These are phyloP conservation scores for Eupithecia insigniata DNA, from an alignment of 2,888 invertebrate species.

Conservation along the genomic window DNA sequence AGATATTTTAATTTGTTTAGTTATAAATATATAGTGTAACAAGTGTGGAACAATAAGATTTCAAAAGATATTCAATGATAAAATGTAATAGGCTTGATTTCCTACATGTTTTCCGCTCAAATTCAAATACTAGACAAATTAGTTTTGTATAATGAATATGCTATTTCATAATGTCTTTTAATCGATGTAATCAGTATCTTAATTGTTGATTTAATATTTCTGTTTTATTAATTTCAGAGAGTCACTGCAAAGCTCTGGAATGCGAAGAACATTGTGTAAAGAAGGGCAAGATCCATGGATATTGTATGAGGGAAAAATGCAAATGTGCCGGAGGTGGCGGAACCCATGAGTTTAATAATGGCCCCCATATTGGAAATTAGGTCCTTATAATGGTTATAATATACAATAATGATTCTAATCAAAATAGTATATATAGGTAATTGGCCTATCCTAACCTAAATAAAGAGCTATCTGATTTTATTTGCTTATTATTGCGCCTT, in stretches of 20 bases:
- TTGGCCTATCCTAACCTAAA: background rate
- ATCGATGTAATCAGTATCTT: too few species aligned
- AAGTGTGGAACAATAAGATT: too few species aligned
- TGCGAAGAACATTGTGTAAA: background rate
- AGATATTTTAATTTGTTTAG: too few species aligned
- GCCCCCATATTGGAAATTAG: background rate
- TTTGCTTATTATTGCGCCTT: background rate
- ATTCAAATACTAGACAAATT: too few species aligned
- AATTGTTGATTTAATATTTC: too few species aligned
- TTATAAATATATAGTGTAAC: too few species aligned
- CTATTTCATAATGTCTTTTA: too few species aligned
- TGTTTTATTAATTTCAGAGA: background rate
- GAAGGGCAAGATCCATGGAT: background rate
- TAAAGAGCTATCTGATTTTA: background rate
- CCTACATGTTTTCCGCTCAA: too few species aligned
- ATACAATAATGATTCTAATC: background rate
- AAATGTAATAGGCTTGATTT: too few species aligned
- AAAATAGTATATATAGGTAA: background rate
- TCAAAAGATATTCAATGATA: too few species aligned
- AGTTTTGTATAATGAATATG: too few species aligned
- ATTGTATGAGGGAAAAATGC: background rate
- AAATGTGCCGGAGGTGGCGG: background rate
- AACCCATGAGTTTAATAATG: background rate
- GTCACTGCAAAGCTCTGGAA: background rate
- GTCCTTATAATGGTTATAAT: too few species aligned